Conservation (phyloP, 1,140 invertebrate species). For the Triops longicaudatus region DNA sequence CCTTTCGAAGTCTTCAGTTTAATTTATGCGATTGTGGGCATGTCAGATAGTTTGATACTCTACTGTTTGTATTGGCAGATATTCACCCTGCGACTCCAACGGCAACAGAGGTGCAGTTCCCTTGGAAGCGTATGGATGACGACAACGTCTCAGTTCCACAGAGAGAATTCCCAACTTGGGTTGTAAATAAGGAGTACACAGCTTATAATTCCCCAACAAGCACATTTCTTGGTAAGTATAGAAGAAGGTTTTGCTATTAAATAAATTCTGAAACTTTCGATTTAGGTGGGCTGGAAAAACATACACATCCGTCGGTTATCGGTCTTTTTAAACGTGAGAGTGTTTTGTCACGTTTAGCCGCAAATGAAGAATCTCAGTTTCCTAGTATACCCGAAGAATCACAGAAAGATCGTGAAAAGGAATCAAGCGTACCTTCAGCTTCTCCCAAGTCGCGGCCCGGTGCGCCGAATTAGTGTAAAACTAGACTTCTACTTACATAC, state of each 20-base stretch:
- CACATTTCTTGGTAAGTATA: conserved; percentile 67
- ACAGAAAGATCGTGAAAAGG: not conserved
- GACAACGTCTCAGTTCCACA: conserved; percentile 61
- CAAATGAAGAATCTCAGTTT: not conserved
- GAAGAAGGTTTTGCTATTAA: not conserved
- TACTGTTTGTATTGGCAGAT: conserved; percentile 20
- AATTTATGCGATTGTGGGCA: not conserved
- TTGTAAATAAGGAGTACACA: conserved; percentile 82
- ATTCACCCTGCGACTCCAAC: conserved; percentile 49
- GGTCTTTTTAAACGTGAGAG: conserved; percentile 35
- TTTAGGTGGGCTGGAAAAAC: conserved; percentile 20
- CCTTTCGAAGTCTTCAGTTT: not conserved
- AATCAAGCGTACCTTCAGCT: not conserved
- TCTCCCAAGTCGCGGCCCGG: not conserved
- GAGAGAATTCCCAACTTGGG: conserved; percentile 83
- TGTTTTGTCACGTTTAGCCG: conserved; percentile 19
- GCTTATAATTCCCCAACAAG: conserved; percentile 84
- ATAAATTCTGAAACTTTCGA: not conserved
- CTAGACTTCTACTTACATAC: not conserved
- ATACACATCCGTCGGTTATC: conserved; percentile 33
- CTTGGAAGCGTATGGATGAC: conserved; percentile 71
- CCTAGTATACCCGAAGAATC: not conserved
- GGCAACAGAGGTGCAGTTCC: conserved; percentile 71
- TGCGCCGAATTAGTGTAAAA: not conserved
- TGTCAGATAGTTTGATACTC: not conserved